Percentiles rank a stretch among this genome's conserved stretches.
phyloP scores from a whole-genome alignment of 2,797 vertebrate genomes.

The Sebastes cheni region DNA sequence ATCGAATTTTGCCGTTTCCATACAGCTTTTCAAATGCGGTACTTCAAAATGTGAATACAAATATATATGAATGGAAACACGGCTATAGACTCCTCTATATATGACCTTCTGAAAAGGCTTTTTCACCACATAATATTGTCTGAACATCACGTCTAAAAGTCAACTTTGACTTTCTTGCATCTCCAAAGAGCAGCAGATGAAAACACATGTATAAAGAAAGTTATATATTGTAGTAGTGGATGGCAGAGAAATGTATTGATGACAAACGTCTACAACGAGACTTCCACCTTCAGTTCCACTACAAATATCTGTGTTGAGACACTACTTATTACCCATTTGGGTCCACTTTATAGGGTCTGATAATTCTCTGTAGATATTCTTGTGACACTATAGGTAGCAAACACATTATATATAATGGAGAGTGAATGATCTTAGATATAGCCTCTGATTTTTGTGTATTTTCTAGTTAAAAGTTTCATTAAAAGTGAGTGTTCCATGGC shows the following conservation, averaged over 20 bases:
- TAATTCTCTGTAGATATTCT: not conserved
- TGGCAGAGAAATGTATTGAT: not conserved
- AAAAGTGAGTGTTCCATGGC: not conserved
- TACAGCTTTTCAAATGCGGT: too few relatives aligned
- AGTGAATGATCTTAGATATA: not conserved
- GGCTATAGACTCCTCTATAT: too few relatives aligned
- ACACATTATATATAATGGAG: not conserved
- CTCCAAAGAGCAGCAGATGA: not conserved
- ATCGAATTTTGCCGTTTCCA: too few relatives aligned
- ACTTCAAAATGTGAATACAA: too few relatives aligned
- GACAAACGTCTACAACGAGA: not conserved
- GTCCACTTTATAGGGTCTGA: not conserved
- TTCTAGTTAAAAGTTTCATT: not conserved
- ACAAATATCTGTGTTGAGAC: not conserved
- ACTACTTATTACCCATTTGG: not conserved
- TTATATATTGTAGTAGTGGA: not conserved
- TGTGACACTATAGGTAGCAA: not conserved
- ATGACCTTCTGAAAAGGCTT: too few relatives aligned
- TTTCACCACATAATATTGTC: not conserved
- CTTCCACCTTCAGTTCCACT: not conserved
- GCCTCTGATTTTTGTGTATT: not conserved
- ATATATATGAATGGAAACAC: too few relatives aligned
- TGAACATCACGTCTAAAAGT: not conserved
- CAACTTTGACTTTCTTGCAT: not conserved
- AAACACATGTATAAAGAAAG: not conserved